A percentile compares a stretch with the other conserved stretches of the same genome.
These are phyloP conservation scores for Epizoanthus ramosus DNA, from an alignment of 92 coral and sea anemone species.

Conservation along the genomic window DNA sequence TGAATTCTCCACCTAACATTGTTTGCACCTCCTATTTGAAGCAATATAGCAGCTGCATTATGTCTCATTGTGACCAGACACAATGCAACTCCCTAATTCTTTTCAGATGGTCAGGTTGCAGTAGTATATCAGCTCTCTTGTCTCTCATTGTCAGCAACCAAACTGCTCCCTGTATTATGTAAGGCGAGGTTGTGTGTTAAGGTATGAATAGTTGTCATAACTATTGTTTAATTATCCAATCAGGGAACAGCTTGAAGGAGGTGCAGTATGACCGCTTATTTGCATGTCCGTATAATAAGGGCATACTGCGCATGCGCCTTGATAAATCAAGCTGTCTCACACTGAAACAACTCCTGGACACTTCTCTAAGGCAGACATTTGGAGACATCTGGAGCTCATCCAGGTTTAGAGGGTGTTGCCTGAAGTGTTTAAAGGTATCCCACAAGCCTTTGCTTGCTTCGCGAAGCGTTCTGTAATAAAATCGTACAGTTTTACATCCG, in stretches of 20 bases:
- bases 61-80: too few relatives aligned
- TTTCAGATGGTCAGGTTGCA: too few relatives aligned
- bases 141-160: neutral
- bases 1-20: too few relatives aligned
- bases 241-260: neutral
- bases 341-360: too few relatives aligned
- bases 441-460: constrained; percentile 84
- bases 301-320: too few relatives aligned
- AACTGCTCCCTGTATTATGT: neutral
- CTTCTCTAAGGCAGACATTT: too few relatives aligned
- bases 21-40: too few relatives aligned
- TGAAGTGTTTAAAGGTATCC: constrained; percentile 33
- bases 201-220: neutral
- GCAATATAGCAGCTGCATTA: too few relatives aligned
- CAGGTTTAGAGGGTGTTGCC: too few relatives aligned
- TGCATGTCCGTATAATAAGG: neutral
- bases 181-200: neutral
- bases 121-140: neutral
- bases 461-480: constrained; percentile 66
- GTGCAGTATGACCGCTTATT: neutral
- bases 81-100: too few relatives aligned
- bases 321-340: too few relatives aligned
- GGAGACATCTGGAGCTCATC: too few relatives aligned
- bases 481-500: constrained; percentile 76
- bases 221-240: neutral